phyloP scores from a whole-genome alignment of 2,888 invertebrate genomes.

The Mechanitis messenoides region DNA sequence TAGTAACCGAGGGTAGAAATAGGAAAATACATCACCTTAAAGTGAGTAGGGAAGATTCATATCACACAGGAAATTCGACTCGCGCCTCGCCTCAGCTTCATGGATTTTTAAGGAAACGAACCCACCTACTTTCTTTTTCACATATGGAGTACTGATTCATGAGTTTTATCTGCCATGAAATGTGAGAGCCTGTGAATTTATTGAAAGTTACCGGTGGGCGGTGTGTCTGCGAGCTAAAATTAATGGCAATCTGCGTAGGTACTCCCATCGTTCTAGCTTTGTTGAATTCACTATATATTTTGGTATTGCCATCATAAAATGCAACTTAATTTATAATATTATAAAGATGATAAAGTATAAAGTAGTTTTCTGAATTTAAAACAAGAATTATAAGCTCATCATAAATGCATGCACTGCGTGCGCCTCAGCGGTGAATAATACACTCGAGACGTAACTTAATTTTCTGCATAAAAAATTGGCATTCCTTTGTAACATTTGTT shows the following conservation, averaged over 20 bases:
- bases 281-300: not conserved
- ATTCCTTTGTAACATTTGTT: slow-evolving; percentile 69
- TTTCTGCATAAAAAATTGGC: slow-evolving; percentile 70
- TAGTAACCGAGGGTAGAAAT: slow-evolving; percentile 61
- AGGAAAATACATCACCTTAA: slow-evolving; percentile 76
- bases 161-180: slow-evolving; percentile 74
- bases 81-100: slow-evolving; percentile 58
- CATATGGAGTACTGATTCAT: slow-evolving; percentile 73
- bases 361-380: slow-evolving; percentile 6
- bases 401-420: slow-evolving; percentile 23
- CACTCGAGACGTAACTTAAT: slow-evolving; percentile 64
- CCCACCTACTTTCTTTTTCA: slow-evolving; percentile 60
- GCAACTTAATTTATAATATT: not conserved
- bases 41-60: slow-evolving; percentile 75
- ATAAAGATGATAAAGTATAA: slow-evolving; percentile 5
- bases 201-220: slow-evolving; percentile 63
- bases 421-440: slow-evolving; percentile 35
- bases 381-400: slow-evolving; percentile 19
- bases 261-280: not conserved
- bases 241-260: slow-evolving; percentile 42
- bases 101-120: slow-evolving; percentile 65
- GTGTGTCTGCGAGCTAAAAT: slow-evolving; percentile 50
- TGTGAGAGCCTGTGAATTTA: slow-evolving; percentile 59
- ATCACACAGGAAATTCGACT: slow-evolving; percentile 74
- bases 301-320: slow-evolving; percentile 5